A percentile compares a stretch with the other conserved stretches of the same genome.
Conservation (phyloP, 2,888 invertebrate genomes). For the Drosophila pegasa region DNA sequence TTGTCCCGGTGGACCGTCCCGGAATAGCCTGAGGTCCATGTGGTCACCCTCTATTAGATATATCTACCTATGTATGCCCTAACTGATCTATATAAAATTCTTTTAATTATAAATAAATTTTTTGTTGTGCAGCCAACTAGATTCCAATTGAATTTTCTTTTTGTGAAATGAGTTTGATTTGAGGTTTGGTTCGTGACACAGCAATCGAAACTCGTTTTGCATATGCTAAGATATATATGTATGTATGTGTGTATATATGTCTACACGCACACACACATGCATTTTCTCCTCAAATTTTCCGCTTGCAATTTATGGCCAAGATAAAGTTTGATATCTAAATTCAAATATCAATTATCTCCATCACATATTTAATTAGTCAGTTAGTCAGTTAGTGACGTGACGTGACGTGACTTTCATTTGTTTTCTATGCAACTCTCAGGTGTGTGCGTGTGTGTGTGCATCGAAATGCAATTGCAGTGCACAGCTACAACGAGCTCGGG, state of each 20-base stretch:
- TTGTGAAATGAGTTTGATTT: neutral
- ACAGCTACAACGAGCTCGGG: neutral
- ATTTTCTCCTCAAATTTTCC: neutral
- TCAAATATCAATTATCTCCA: slow-evolving; percentile 3
- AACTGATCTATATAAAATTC: too few relatives aligned
- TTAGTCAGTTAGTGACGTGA: neutral
- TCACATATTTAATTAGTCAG: neutral
- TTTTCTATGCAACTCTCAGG: neutral
- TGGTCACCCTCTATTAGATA: too few relatives aligned
- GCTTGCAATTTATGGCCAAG: neutral
- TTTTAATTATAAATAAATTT: neutral
- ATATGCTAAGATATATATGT: neutral
- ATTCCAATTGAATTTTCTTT: neutral
- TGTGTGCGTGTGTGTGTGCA: slow-evolving; percentile 6
- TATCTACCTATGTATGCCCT: too few relatives aligned
- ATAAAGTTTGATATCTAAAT: slow-evolving; percentile 3
- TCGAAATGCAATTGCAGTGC: slow-evolving; percentile 25
- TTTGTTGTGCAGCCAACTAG: neutral
- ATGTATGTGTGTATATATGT: slow-evolving; percentile 1
- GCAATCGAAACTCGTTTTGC: slow-evolving; percentile 4
- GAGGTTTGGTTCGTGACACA: neutral
- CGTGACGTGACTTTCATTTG: slow-evolving; percentile 8
- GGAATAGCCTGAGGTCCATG: too few relatives aligned
- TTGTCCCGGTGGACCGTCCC: too few relatives aligned
- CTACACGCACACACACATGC: too few relatives aligned